A percentile compares a stretch with the other conserved stretches of the same genome.
phyloP scores from a whole-genome alignment of 2,113 vertebrate genomes.

The Steatornis caripensis region DNA sequence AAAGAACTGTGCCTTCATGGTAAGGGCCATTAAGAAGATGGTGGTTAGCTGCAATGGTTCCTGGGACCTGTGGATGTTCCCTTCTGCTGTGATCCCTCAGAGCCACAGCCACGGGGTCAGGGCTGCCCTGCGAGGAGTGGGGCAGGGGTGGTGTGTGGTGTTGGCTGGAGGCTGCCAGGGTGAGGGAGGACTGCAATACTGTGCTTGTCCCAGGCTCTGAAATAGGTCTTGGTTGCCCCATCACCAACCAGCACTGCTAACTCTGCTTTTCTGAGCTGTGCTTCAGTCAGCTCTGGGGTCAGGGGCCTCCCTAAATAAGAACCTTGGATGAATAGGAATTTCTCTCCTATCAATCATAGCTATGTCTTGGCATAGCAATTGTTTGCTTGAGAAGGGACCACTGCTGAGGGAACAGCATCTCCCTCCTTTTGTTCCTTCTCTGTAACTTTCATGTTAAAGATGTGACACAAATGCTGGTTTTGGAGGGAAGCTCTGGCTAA shows the following conservation, averaged over 20 bases:
- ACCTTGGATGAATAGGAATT: not conserved
- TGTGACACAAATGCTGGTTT: not conserved
- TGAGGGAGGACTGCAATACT: not conserved
- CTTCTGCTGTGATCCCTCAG: not conserved
- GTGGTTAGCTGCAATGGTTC: not conserved
- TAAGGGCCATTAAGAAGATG: not conserved
- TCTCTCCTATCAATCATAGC: not conserved
- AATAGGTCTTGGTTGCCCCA: not conserved
- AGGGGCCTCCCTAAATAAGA: not conserved
- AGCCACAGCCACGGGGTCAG: not conserved
- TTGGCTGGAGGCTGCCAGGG: not conserved
- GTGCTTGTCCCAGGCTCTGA: not conserved
- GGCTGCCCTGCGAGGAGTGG: not conserved
- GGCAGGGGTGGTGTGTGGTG: rapidly evolving
- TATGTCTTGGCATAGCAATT: not conserved
- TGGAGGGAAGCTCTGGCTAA: not conserved
- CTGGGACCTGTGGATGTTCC: not conserved
- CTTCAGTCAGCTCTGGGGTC: not conserved
- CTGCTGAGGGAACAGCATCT: not conserved
- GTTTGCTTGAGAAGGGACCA: not conserved
- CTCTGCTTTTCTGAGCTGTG: not conserved
- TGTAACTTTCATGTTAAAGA: not conserved
- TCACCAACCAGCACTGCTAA: not conserved
- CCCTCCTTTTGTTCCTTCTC: not conserved
- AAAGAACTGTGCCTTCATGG: not conserved